A percentile compares a stretch with the other conserved stretches of the same genome.
Evolutionary conservation across 1,140 invertebrate genomes (phyloP).

Genomic region (Hyposmocoma kahamanoa): DNA sequence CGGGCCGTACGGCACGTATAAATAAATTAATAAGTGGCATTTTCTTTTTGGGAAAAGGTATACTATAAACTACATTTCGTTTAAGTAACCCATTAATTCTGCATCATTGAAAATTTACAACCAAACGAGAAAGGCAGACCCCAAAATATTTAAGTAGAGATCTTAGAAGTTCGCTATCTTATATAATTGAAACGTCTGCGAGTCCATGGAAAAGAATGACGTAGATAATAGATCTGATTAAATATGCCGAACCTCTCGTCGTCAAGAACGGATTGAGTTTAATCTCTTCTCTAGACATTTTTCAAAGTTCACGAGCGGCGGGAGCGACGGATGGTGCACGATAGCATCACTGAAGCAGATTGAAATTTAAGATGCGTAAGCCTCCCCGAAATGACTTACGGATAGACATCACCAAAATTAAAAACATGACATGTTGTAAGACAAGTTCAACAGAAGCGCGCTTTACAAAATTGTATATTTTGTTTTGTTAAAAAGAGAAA

Average conservation of each 20-base stretch:
- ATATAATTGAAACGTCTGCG: constrained; percentile 53
- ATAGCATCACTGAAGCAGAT: constrained; percentile 43
- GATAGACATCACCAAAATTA: too few relatives aligned
- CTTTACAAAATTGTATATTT: too few relatives aligned
- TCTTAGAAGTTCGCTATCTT: constrained; percentile 27
- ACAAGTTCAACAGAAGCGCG: too few relatives aligned
- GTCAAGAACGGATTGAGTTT: constrained; percentile 43
- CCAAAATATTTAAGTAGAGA: background rate
- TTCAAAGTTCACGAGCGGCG: constrained; percentile 35
- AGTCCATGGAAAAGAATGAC: constrained; percentile 31
- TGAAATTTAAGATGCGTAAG: constrained; percentile 44
- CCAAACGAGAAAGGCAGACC: background rate
- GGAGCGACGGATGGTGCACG: constrained; percentile 13
- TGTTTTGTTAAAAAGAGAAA: too few relatives aligned
- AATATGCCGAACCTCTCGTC: constrained; percentile 48
- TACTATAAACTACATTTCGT: too few relatives aligned
- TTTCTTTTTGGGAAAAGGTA: too few relatives aligned
- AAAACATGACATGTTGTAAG: constrained; percentile 15
- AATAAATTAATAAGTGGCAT: too few relatives aligned
- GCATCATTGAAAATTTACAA: background rate
- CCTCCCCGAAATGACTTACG: constrained; percentile 20
- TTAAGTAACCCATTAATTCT: too few relatives aligned
- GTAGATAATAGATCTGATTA: constrained; percentile 56
- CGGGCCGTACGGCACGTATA: too few relatives aligned
- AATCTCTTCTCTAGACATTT: constrained; percentile 50